Evolutionary conservation across 1,140 invertebrate species (phyloP).

Genomic region (Drosophila willistoni): DNA sequence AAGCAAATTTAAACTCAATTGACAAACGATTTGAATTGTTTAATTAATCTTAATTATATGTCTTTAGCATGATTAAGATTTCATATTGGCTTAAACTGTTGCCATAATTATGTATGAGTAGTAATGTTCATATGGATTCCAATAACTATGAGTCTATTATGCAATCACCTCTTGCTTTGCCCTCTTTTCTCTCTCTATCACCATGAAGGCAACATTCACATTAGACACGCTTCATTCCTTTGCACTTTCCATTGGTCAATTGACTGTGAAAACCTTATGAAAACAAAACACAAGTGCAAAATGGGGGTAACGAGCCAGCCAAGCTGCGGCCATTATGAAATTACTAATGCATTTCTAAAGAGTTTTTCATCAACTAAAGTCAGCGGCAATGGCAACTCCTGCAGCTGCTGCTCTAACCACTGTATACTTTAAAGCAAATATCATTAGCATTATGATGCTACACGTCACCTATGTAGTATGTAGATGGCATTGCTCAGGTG

Average conservation of each 20-base stretch:
- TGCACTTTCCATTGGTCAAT: conserved; percentile 63
- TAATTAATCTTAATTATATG: conserved; percentile 1
- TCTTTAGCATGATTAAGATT: not conserved
- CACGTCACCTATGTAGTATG: conserved; percentile 29
- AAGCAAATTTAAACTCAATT: not conserved
- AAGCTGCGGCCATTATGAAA: conserved; percentile 42
- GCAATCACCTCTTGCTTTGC: not conserved
- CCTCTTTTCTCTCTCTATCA: not conserved
- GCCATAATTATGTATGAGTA: not conserved
- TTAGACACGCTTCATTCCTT: conserved; percentile 51
- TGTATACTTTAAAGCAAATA: conserved; percentile 68
- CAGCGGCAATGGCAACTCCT: conserved; percentile 17
- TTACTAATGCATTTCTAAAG: conserved; percentile 76
- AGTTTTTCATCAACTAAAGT: conserved; percentile 75
- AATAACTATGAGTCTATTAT: conserved; percentile 6
- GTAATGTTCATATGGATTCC: conserved; percentile 6
- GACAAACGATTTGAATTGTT: not conserved
- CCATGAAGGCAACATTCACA: conserved; percentile 27
- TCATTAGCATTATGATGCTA: conserved; percentile 77
- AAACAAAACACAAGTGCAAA: conserved; percentile 50
- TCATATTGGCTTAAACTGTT: not conserved
- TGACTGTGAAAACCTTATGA: conserved; percentile 60
- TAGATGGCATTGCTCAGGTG: conserved; percentile 33
- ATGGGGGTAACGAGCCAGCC: conserved; percentile 22
- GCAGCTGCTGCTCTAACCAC: conserved; percentile 47